Percentiles rank a stretch among this genome's conserved stretches.
These are phyloP conservation scores for Sarcophaga carnaria DNA, from an alignment of 2,888 invertebrate genomes.

Conservation along the genomic window DNA sequence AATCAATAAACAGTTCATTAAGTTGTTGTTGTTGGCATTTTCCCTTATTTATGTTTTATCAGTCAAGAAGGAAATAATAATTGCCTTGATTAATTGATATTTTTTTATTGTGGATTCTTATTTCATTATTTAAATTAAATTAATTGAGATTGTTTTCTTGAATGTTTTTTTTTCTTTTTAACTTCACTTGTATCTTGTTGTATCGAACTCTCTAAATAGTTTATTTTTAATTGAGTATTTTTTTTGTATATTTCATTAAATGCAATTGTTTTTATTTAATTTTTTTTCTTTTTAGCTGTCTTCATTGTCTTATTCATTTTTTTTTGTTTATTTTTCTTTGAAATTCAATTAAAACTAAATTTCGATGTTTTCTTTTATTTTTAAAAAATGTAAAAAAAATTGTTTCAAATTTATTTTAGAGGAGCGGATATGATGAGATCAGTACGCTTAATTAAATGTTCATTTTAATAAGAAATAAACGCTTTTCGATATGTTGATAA, in stretches of 20 bases:
- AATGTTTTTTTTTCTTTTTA: slow-evolving; percentile 34
- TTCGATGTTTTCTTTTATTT: too few species aligned
- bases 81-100: too few species aligned
- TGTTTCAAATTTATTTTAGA: too few species aligned
- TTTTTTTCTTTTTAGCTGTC: slow-evolving; percentile 6
- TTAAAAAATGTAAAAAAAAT: too few species aligned
- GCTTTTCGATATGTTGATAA: slow-evolving; percentile 39
- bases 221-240: slow-evolving; percentile 38
- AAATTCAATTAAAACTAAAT: not conserved
- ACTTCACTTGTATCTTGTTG: slow-evolving; percentile 18
- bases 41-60: too few species aligned
- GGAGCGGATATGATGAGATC: slow-evolving; percentile 33
- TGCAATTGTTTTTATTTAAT: slow-evolving; percentile 34
- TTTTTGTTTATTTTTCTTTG: not conserved
- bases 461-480: not conserved
- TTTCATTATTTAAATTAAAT: too few species aligned
- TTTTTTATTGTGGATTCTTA: too few species aligned
- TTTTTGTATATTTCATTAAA: slow-evolving; percentile 17
- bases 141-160: slow-evolving; percentile 26
- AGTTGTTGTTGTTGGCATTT: too few species aligned
- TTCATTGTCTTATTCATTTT: not conserved
- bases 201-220: slow-evolving; percentile 19
- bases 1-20: too few species aligned
- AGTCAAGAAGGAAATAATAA: too few species aligned
- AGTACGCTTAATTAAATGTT: slow-evolving; percentile 34